These are phyloP conservation scores for Acrocyrtus sp. DNA, from an alignment of 2,888 invertebrate genomes.

Conservation along the genomic window DNA sequence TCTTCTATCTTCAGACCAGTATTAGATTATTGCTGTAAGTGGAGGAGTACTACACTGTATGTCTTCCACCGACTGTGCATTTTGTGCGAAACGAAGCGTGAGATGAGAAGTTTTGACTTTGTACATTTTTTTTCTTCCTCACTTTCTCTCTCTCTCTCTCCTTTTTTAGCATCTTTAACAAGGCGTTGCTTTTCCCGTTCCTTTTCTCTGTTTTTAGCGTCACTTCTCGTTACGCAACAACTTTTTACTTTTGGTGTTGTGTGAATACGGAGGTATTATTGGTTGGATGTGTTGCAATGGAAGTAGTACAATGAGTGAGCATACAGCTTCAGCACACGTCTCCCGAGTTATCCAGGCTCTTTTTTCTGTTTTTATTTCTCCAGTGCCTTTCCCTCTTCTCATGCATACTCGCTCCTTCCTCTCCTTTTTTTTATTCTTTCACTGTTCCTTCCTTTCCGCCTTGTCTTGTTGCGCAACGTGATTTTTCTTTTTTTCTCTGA, in stretches of 20 bases:
- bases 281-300: background rate
- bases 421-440: background rate
- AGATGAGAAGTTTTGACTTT: constrained; percentile 50
- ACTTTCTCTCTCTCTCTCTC: no score
- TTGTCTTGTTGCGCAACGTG: constrained; percentile 40
- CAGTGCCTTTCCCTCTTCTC: background rate
- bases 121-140: constrained; percentile 29
- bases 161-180: constrained; percentile 22
- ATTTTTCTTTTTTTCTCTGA: constrained; percentile 21
- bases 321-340: background rate
- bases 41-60: no score
- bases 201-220: no score
- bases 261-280: background rate
- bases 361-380: constrained; percentile 3
- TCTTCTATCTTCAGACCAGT: no score
- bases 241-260: constrained; percentile 8
- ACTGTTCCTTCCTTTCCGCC: background rate
- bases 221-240: no score
- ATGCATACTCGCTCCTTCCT: no score
- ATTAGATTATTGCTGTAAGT: no score
- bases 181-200: no score
- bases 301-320: constrained; percentile 5
- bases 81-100: constrained; percentile 46
- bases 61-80: no score
- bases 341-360: background rate